Evolutionary conservation across 2,888 invertebrate species (phyloP).

Genomic region (Trichacis sp.): DNA sequence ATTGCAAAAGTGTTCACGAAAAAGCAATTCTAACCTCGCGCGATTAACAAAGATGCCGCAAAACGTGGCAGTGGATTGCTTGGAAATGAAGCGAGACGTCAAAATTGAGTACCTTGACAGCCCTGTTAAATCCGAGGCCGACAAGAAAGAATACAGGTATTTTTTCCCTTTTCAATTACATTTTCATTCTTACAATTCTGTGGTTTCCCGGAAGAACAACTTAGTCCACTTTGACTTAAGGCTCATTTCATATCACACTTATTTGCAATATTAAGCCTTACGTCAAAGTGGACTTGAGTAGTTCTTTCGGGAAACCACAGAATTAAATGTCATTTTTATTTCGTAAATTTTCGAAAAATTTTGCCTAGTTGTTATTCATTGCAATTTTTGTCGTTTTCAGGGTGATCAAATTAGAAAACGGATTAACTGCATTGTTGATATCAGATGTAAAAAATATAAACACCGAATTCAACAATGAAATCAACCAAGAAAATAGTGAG

Average conservation of each 20-base stretch:
- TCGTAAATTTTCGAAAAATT: too few species aligned
- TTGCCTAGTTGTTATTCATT: too few species aligned
- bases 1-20: not conserved
- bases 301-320: too few species aligned
- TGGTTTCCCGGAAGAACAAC: too few species aligned
- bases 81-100: conserved; percentile 8
- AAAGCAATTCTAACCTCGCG: not conserved
- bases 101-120: conserved; percentile 61
- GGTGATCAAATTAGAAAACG: conserved; percentile 77
- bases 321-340: too few species aligned
- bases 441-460: conserved; percentile 72
- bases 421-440: conserved; percentile 79
- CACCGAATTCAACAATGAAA: not conserved
- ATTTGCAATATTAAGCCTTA: too few species aligned
- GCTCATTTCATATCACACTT: too few species aligned
- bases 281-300: too few species aligned
- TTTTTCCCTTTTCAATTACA: too few species aligned
- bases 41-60: conserved; percentile 6
- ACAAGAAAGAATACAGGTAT: conserved; percentile 84
- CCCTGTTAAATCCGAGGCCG: conserved; percentile 81
- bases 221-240: too few species aligned
- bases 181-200: too few species aligned
- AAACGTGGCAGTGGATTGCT: not conserved
- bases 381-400: too few species aligned
- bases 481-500: conserved; percentile 7